A percentile compares a stretch with the other conserved stretches of the same genome.
phyloP scores from a whole-genome alignment of 35 echinoderm and acorn worm species.

The Apostichopus californicus region DNA sequence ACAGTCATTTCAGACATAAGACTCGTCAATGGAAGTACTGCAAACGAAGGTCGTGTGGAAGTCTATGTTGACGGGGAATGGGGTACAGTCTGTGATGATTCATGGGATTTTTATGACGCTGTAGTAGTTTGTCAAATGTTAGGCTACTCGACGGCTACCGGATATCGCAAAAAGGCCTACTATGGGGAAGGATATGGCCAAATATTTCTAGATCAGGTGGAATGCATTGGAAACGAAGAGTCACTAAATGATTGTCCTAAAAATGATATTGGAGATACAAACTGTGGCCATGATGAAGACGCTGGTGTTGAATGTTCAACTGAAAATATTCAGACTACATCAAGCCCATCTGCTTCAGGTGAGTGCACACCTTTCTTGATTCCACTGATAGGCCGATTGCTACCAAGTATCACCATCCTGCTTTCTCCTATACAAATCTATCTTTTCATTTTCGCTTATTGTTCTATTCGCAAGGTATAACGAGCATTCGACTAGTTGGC shows the following conservation, averaged over 20 bases:
- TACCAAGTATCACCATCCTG: too few relatives aligned
- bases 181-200: neutral
- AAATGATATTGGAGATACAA: slow-evolving; percentile 25
- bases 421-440: too few relatives aligned
- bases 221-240: slow-evolving; percentile 47
- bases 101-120: slow-evolving; percentile 48
- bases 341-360: too few relatives aligned
- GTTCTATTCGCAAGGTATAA: neutral
- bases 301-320: too few relatives aligned
- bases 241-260: slow-evolving; percentile 23
- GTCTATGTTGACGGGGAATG: slow-evolving; percentile 20
- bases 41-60: slow-evolving; percentile 57
- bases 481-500: slow-evolving; percentile 2
- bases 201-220: slow-evolving; percentile 31
- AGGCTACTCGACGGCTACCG: too few relatives aligned
- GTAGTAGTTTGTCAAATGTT: slow-evolving; percentile 11
- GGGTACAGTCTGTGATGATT: slow-evolving; percentile 60
- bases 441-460: too few relatives aligned
- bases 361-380: too few relatives aligned
- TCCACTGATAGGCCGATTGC: too few relatives aligned
- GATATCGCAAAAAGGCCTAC: too few relatives aligned
- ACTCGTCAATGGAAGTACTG: slow-evolving; percentile 43
- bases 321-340: too few relatives aligned
- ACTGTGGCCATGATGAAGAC: slow-evolving; percentile 54
- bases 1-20: neutral